Evolutionary conservation across 2,888 invertebrate species (phyloP).

Genomic region (Arenicola marina): DNA sequence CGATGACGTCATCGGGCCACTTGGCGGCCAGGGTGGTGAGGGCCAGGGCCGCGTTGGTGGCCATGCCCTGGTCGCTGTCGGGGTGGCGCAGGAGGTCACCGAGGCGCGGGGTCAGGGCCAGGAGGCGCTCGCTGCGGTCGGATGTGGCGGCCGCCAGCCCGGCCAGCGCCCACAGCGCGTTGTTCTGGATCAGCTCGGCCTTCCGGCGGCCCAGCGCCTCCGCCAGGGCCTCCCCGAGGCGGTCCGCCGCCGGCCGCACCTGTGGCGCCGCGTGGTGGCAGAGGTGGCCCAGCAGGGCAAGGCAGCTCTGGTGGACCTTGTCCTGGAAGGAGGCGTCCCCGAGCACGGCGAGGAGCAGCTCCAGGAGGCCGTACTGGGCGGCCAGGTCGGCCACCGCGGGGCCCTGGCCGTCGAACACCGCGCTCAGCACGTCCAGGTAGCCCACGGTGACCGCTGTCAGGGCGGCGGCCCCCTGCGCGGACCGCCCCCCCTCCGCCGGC

Average conservation of each 20-base stretch:
- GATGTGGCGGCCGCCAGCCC: constrained; percentile 5
- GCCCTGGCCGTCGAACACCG: constrained; percentile 31
- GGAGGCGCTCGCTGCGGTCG: constrained; percentile 6
- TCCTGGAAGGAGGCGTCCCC: constrained; percentile 10
- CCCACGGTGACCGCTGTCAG: constrained; percentile 9
- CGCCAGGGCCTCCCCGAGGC: constrained; percentile 3
- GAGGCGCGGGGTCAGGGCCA: constrained; percentile 11
- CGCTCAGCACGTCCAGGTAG: constrained; percentile 24
- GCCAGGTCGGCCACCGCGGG: not conserved
- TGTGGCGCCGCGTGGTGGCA: not conserved
- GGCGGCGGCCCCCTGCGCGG: not conserved
- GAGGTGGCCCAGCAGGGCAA: constrained; percentile 31
- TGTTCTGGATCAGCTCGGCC: constrained; percentile 15
- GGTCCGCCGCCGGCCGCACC: constrained; percentile 1
- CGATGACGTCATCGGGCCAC: constrained; percentile 21
- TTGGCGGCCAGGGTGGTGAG: constrained; percentile 20
- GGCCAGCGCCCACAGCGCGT: constrained; percentile 26
- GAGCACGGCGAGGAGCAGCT: constrained; percentile 14
- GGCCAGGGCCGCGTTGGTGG: constrained; percentile 27
- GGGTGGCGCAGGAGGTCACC: constrained; percentile 10
- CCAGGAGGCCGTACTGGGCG: constrained; percentile 12
- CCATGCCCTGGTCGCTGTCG: constrained; percentile 13
- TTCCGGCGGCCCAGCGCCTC: not conserved
- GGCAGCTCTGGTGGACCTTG: constrained; percentile 20
- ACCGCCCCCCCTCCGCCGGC: not conserved